Evolutionary conservation across 2,888 invertebrate genomes (phyloP).

Genomic region (Hyposoter didymator): DNA sequence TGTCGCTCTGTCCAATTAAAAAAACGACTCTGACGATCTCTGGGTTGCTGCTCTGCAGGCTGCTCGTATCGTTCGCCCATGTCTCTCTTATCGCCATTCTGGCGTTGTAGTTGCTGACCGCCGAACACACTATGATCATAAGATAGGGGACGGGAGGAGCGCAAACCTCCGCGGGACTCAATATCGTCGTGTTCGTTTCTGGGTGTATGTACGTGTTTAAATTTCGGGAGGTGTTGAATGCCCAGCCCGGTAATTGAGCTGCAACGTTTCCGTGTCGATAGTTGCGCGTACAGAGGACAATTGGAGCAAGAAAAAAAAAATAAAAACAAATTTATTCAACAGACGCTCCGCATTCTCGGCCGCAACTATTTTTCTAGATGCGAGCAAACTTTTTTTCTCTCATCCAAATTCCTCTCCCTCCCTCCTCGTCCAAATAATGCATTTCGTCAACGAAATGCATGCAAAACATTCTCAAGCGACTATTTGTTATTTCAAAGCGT

Average conservation of each 20-base stretch:
- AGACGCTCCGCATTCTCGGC: background rate
- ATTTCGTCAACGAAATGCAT: background rate
- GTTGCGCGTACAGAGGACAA: background rate
- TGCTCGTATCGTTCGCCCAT: conserved; percentile 87
- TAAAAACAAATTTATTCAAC: background rate
- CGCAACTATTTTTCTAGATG: background rate
- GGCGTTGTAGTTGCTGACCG: conserved; percentile 88
- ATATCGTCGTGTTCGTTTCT: conserved; percentile 88
- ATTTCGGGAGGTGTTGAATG: conserved; percentile 90
- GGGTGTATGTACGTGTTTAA: conserved; percentile 90
- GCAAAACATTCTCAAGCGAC: background rate
- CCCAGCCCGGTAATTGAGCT: conserved; percentile 88
- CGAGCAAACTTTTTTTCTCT: background rate
- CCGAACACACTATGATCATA: conserved; percentile 91
- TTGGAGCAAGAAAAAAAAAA: background rate
- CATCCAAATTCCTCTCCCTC: background rate
- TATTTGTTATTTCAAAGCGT: background rate
- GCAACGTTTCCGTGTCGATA: conserved; percentile 55
- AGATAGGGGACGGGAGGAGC: conserved; percentile 85
- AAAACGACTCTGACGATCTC: conserved; percentile 85
- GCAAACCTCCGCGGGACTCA: conserved; percentile 87
- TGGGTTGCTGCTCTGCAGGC: conserved; percentile 79
- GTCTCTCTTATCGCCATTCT: conserved; percentile 89
- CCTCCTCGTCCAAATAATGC: too few species aligned
- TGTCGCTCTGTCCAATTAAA: conserved; percentile 87